Evolutionary conservation across 2,113 vertebrate species (phyloP).

Genomic region (Sebastes fasciatus): DNA sequence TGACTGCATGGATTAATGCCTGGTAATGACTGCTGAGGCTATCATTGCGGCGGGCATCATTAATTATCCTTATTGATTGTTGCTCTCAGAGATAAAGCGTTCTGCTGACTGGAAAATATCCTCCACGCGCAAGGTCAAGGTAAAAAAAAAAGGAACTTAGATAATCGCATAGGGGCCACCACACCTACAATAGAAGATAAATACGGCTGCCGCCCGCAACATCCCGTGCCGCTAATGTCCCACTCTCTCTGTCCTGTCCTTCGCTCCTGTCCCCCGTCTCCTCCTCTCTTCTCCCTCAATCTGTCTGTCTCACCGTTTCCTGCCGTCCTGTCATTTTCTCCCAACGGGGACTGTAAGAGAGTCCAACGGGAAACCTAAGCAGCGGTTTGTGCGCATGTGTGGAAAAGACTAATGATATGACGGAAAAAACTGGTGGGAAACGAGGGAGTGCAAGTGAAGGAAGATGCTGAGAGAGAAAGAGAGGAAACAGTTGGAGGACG

Average conservation of each 20-base stretch:
- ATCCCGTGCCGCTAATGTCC: conserved; percentile 7
- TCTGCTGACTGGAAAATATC: conserved; percentile 99
- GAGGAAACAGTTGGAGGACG: conserved; percentile 15
- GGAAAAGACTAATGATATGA: conserved; percentile 33
- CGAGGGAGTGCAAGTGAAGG: conserved; percentile 20
- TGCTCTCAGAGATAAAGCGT: conserved; percentile 99
- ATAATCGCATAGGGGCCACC: conserved; percentile 87
- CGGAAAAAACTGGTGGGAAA: conserved; percentile 14
- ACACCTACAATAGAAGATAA: conserved; percentile 62
- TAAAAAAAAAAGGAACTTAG: conserved; percentile 85
- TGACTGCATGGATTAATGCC: conserved; percentile 99
- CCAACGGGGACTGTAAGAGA: conserved; percentile 30
- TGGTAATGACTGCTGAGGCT: conserved; percentile 99
- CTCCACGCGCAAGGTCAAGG: conserved; percentile 97
- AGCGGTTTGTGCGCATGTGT: conserved; percentile 8
- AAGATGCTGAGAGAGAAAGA: conserved; percentile 14
- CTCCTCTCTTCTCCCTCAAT: conserved; percentile 34
- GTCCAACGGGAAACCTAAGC: conserved; percentile 36
- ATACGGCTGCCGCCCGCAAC: conserved; percentile 48
- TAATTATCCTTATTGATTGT: conserved; percentile 99
- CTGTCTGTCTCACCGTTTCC: conserved; percentile 43
- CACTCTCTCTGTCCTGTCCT: conserved; percentile 24
- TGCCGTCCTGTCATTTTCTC: conserved; percentile 31
- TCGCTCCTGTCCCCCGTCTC: conserved; percentile 9
- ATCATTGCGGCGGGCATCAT: conserved; percentile 99